Base-by-base conservation (phyloP, 2,888 invertebrate genomes). In the Kryphioiulus occultus region DNA sequence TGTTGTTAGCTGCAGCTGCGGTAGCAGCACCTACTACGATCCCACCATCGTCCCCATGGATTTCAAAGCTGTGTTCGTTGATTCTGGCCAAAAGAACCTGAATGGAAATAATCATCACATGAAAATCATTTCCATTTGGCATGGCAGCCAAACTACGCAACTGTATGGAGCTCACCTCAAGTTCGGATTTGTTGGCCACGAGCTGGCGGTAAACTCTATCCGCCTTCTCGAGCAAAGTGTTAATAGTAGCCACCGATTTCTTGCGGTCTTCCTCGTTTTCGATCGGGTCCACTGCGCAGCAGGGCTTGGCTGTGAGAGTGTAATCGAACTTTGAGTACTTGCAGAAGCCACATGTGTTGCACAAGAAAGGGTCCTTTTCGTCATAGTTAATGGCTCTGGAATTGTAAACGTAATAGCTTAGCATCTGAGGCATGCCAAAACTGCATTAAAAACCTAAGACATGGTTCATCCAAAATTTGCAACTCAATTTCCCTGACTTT, bases 321-420 rank as follows among this genome's bases (percentile, higher is more conserved):
- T 98, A 97, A 93, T 99, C 99, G 92, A 99, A 99, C 93, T 99
- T 98, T 53, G 99, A 99, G 92, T 99, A 99, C 93, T 99, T 99
- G 93, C 99, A 99, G 93, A 98, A 99, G 0, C 99, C 99, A 92
- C 99, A 99, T 5, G 98, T 96, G 92, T 99, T 99, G 91, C 99
- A 99, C 35, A 99, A 93, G 94, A 99, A 99, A 0, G 99, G 99
- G 93, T 99, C 99, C 92, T 98, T 98, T 92, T 99, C 99, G 92
- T 99, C 99, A 92, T 99, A 99, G 93, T 99, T 99, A 90, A 99
- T 99, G 0, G 99, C 98, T 35, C 98, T 96, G 91, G 1, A 91
- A 59, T 15, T 53, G 78, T 47, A 88, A 86, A 86, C 9, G 87
- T 22, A 47, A 26, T 44, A 4, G n/a, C 17, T 42, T 7, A 85